A percentile compares a stretch with the other conserved stretches of the same genome.
phyloP scores from a whole-genome alignment of 2,888 invertebrate genomes.

The Lepidochitona cinerea region DNA sequence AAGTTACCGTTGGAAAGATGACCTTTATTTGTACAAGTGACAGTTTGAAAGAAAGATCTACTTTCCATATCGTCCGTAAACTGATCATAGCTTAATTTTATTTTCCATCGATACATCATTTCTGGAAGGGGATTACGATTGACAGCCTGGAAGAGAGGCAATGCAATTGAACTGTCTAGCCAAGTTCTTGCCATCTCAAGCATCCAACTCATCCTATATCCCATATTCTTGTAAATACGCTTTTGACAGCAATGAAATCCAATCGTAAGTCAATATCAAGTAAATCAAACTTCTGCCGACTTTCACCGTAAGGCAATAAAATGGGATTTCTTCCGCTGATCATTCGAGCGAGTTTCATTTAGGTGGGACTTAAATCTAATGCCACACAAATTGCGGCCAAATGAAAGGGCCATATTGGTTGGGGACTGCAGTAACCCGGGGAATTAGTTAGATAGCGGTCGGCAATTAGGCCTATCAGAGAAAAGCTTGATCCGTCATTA shows the following conservation, averaged over 20 bases:
- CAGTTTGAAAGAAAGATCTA: not conserved
- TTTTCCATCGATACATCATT: slow-evolving; percentile 4
- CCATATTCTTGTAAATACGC: slow-evolving; percentile 5
- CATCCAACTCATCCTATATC: no score
- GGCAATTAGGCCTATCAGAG: not conserved
- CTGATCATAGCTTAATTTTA: slow-evolving; percentile 4
- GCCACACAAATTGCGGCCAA: slow-evolving; percentile 6
- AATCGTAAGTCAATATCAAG: slow-evolving; percentile 8
- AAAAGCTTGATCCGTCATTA: slow-evolving; percentile 1
- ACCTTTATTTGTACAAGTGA: not conserved
- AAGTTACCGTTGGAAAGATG: not conserved
- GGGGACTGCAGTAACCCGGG: not conserved
- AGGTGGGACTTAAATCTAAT: slow-evolving; percentile 1
- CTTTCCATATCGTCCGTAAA: not conserved
- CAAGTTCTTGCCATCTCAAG: no score
- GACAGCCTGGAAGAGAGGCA: no score
- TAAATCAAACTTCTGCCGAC: slow-evolving; percentile 3
- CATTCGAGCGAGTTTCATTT: slow-evolving; percentile 7
- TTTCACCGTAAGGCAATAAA: slow-evolving; percentile 9
- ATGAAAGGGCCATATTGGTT: not conserved
- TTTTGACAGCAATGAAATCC: slow-evolving; percentile 8
- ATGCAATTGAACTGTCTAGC: no score
- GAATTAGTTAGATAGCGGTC: slow-evolving; percentile 1
- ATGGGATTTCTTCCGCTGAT: slow-evolving; percentile 1
- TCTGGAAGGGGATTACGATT: no score